These are phyloP conservation scores for Podargus strigoides DNA, from an alignment of 2,797 vertebrate species.

Conservation along the genomic window DNA sequence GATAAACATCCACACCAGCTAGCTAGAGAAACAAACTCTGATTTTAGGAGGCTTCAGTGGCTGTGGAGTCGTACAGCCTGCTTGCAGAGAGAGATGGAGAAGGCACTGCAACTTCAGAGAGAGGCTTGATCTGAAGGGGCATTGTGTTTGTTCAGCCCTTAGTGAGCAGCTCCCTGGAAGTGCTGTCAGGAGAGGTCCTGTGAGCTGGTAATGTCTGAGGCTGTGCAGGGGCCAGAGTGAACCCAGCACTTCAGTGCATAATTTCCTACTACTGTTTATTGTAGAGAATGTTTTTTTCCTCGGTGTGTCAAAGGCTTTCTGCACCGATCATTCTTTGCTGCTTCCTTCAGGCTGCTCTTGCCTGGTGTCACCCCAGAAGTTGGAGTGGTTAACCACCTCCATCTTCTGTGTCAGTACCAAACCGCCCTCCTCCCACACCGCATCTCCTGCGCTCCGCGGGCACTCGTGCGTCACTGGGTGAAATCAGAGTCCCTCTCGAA, in stretches of 20 bases:
- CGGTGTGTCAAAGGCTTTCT: neutral
- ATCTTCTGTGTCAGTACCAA: fast-evolving
- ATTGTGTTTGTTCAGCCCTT: neutral
- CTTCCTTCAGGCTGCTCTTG: neutral
- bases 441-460: neutral
- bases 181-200: neutral
- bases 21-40: neutral
- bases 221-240: neutral
- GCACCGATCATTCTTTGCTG: fast-evolving
- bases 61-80: neutral
- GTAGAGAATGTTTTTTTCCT: neutral
- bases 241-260: neutral
- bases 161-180: neutral
- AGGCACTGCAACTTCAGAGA: neutral
- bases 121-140: neutral
- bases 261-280: too few relatives aligned
- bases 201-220: neutral
- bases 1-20: neutral
- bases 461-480: neutral
- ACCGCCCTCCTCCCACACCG: neutral
- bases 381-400: fast-evolving
- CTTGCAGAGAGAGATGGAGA: neutral
- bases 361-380: fast-evolving
- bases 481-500: neutral
- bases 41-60: neutral